Base-by-base conservation (phyloP, 2,888 invertebrate genomes). In the Andrena bicolor region DNA sequence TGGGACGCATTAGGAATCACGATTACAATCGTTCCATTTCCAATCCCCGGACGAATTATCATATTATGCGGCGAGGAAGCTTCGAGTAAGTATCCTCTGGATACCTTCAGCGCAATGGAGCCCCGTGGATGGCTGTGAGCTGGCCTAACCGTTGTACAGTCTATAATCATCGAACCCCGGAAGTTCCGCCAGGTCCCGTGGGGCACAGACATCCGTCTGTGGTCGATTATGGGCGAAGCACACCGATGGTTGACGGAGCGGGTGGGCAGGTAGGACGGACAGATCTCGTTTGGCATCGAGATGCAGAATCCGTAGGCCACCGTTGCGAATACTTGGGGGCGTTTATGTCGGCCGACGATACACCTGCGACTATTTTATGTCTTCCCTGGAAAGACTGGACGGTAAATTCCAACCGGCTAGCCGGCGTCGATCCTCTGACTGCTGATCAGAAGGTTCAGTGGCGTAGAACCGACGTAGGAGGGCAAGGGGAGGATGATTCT, bases 281-380 rank as follows among this genome's bases (percentile, higher is more conserved):
- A 41, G 75, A 80, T 79, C 86, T 81, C 71, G 60, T 86, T 84
- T 79, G 79, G 85, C 88, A 88, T 90, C 88, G 87, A 58, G 76
- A 91, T 91, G 88, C 91, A 88, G 80, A 74, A 85, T 86, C 75
- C 90, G 91, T 91, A 87, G 80, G 49, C 77, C 71, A 60, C 76
- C 56, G 77, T 73, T 72, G 82, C 72, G 85, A 79, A 86, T 85
- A 77, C 71, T 70, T 76, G 80, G 60, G 80, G 88, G 76, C 89
- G 87, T 92, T 91, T 92, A 89, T 89, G 88, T 91, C 90, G 87
- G 80, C 82, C 84, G 86, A 85, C 66, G 72, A 56, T 87, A 86
- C 90, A 90, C 90, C 88, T 89, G 89, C 89, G 84, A 83, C 86
- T 90, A 88, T 88, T 90, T 90, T 89, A 91, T 86, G 88, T 83